Percentiles rank a stretch among this genome's conserved stretches.
Conservation (phyloP, 2,113 vertebrate genomes). For the Xerus inauris region DNA sequence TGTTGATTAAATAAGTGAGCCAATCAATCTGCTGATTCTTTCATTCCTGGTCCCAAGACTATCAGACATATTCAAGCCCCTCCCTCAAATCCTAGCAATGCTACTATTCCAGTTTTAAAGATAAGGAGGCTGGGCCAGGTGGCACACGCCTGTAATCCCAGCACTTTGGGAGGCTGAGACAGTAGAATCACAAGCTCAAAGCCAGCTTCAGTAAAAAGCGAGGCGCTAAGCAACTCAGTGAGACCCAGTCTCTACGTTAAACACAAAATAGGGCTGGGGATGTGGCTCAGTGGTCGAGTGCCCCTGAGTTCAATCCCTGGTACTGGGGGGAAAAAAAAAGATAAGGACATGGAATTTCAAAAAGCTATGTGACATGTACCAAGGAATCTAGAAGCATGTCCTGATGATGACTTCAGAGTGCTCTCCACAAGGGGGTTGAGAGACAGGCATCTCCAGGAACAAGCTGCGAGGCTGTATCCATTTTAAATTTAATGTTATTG, state of each 20-base stretch:
- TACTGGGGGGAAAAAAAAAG: too few relatives aligned
- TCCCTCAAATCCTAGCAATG: background rate
- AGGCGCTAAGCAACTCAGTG: too few relatives aligned
- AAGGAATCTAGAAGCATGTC: background rate
- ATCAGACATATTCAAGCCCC: background rate
- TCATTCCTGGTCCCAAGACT: background rate
- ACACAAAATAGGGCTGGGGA: too few relatives aligned
- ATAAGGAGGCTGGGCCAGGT: too few relatives aligned
- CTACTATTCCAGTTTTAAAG: background rate
- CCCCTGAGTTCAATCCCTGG: too few relatives aligned
- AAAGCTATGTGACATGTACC: background rate
- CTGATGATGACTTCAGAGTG: background rate
- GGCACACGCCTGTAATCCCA: too few relatives aligned
- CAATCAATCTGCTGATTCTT: background rate
- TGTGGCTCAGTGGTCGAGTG: too few relatives aligned
- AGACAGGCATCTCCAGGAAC: background rate
- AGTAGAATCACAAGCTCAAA: too few relatives aligned
- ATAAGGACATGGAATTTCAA: background rate
- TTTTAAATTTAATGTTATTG: background rate
- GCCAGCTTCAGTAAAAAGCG: too few relatives aligned
- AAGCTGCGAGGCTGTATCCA: background rate
- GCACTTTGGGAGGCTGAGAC: too few relatives aligned
- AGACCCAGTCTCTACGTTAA: too few relatives aligned
- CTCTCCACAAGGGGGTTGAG: background rate
- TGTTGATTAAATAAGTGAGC: slow-evolving; percentile 10